These are phyloP conservation scores for Cyphomyrmex costatus DNA, from an alignment of 1,140 invertebrate species.

Conservation along the genomic window DNA sequence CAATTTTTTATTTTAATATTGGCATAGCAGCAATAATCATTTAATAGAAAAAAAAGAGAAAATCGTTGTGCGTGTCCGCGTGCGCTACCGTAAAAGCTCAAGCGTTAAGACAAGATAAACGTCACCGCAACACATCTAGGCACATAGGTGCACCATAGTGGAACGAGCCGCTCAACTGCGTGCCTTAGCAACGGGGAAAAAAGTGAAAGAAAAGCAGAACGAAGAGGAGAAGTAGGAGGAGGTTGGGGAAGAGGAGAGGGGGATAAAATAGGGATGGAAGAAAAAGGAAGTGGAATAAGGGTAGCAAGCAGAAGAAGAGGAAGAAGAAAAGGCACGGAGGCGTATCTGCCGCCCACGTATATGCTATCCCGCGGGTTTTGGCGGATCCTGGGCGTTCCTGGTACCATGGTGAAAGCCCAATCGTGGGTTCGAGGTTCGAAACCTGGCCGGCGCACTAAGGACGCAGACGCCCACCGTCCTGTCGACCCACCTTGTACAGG, in stretches of 20 bases:
- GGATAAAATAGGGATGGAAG: slow-evolving; percentile 49
- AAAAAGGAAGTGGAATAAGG: slow-evolving; percentile 71
- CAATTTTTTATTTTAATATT: slow-evolving; percentile 17
- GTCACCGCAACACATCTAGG: slow-evolving; percentile 58
- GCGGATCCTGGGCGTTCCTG: slow-evolving; percentile 85
- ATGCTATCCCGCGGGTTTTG: slow-evolving; percentile 82
- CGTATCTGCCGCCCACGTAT: slow-evolving; percentile 84
- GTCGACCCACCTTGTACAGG: slow-evolving; percentile 77
- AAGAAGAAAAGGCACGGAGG: slow-evolving; percentile 78
- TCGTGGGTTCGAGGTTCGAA: slow-evolving; percentile 84
- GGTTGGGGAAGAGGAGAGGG: background rate
- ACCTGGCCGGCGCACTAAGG: slow-evolving; percentile 84
- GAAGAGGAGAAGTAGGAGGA: slow-evolving; percentile 8
- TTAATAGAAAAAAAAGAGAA: background rate
- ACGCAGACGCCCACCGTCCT: slow-evolving; percentile 84
- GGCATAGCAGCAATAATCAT: background rate
- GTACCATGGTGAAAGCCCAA: slow-evolving; percentile 83
- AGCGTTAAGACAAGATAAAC: slow-evolving; percentile 58
- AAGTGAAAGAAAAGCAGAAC: slow-evolving; percentile 61
- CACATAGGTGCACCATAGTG: slow-evolving; percentile 63
- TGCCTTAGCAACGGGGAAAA: slow-evolving; percentile 70
- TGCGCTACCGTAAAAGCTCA: slow-evolving; percentile 15
- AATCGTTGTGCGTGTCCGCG: background rate
- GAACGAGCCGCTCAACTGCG: slow-evolving; percentile 54
- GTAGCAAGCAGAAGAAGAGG: slow-evolving; percentile 73